Evolutionary conservation across 1,140 invertebrate species (phyloP), one percentile per base, ranked within the genome.

Genomic region (Saxidomus purpurata): DNA sequence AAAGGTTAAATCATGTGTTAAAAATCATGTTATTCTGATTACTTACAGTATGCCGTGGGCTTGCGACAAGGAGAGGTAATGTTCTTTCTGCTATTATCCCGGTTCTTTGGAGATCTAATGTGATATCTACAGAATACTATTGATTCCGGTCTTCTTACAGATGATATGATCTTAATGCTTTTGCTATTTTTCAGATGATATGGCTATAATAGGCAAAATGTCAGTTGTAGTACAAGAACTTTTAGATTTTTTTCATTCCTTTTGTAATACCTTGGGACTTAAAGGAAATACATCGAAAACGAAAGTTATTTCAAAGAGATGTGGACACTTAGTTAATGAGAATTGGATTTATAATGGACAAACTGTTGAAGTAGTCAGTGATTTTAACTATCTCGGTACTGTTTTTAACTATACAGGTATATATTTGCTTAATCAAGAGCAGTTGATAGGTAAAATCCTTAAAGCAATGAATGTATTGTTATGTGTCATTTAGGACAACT

Each of bases 291-390:
- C 55, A 63, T 11, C n/a, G 38, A 80, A 71, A 82, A 69, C 52
- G 13, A 85, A 79, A 79, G 52, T 79, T 63, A 83, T n/a, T n/a
- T 90, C n/a, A 71, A 89, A 81, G n/a, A 40, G 87, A 71, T 77
- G 87, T 19, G 47, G 40, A 55, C 31, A 71, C 38, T 67, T 43
- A 52, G n/a, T 25, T 69, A 61, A 86, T 34, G 69, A 76, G 31
- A 40, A 61, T 19, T 87, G 85, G 85, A 34, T 4, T 67, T 79
- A 76, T n/a, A 38, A 79, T 63, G 85, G 52, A 15, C 13, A 47
- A n/a, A 9, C 6, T 59, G 43, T 77, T 28, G 71, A 87, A 55
- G 49, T 67, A n/a, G 69, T 74, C 40, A 34, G 79, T 67, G 47
- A 79, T 17, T 87, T 87, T 79, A n/a, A n/a, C n/a, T n/a, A n/a